Evolutionary conservation across 2,888 invertebrate species (phyloP), one percentile per base, ranked within the genome.

Genomic region (Dilophus febrilis): DNA sequence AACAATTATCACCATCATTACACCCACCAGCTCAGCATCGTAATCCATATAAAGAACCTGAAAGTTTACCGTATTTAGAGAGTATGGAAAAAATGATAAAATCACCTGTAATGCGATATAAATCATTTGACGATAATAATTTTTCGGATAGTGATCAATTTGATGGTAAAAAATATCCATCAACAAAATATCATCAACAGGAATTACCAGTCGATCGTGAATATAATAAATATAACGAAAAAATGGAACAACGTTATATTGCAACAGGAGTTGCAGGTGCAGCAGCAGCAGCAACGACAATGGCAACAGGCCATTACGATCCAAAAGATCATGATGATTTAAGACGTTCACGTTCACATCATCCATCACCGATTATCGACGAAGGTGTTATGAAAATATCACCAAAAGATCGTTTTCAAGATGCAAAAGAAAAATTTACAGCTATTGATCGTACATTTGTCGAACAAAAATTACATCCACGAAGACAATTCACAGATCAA

Each of bases 351-450:
- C 26, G 16, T 17, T 17, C 31, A 34, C 22, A 32, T 8, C 16
- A 16, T 27, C 16, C 18, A 10, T 34, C 29, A 31, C 32, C 19
- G 14, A 8, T 10, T 10, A 8, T 16, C 8, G 8, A 11, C 8
- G 31, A 37, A 22, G 27, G 26, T 7, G 32, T 31, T 2, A 19
- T 30, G 12, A 35, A 46, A 35, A 51, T 58, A n/a, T 72, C 77
- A 2, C 83, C 83, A 1, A 73, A 79, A 48, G 84, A 85, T 51
- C 70, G 84, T 42, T 85, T 86, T 61, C 78, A 82, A 50, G 85
- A 85, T 50, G 85, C 86, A 35, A 85, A 85, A 59, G 83, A 86
- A 53, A 85, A 85, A 61, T 86, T 86, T 55, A 70, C 78, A 57
- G 73, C 80, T 45, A 69, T 86, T 59, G 77, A 80, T 50, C 64